These are phyloP conservation scores for Hydractinia echinata DNA, from an alignment of 30 jellyfish, hydroid and myxozoan genomes.

Conservation along the genomic window DNA sequence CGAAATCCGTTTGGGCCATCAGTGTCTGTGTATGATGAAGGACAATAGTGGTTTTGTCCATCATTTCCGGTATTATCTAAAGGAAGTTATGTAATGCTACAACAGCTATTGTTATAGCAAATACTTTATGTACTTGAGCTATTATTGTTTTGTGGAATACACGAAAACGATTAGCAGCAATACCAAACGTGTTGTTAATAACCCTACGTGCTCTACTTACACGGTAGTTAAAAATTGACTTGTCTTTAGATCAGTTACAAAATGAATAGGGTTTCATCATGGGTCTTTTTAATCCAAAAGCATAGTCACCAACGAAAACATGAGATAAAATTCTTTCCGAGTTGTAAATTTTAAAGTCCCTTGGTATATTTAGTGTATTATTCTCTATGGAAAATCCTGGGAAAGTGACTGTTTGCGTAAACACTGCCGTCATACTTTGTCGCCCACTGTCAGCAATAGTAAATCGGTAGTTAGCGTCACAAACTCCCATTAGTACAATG, in stretches of 20 bases:
- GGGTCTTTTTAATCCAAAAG: conserved; percentile 45
- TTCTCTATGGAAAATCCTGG: conserved; percentile 47
- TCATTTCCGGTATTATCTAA: background rate
- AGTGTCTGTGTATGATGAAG: conserved; percentile 22
- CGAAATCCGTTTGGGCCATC: too few species aligned
- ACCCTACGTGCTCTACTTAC: conserved; percentile 50
- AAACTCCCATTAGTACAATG: too few species aligned
- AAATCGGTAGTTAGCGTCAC: too few species aligned
- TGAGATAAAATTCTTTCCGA: conserved; percentile 13
- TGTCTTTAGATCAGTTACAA: conserved; percentile 11
- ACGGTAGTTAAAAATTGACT: conserved; percentile 40
- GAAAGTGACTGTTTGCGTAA: conserved; percentile 34
- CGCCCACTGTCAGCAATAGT: conserved; percentile 57
- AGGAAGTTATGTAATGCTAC: conserved; percentile 47
- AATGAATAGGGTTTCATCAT: conserved; percentile 59
- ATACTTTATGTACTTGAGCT: conserved; percentile 27
- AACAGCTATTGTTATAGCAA: conserved; percentile 36
- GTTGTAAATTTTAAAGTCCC: too few species aligned
- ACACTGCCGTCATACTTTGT: conserved; percentile 54
- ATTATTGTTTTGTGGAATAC: conserved; percentile 50
- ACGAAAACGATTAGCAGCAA: conserved; percentile 44
- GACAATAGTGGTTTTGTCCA: conserved; percentile 21
- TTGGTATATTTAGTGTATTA: conserved; percentile 30
- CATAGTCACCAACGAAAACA: conserved; percentile 50
- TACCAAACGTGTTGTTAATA: conserved; percentile 58